phyloP scores from a whole-genome alignment of 2,113 vertebrate genomes.

The Merops nubicus region DNA sequence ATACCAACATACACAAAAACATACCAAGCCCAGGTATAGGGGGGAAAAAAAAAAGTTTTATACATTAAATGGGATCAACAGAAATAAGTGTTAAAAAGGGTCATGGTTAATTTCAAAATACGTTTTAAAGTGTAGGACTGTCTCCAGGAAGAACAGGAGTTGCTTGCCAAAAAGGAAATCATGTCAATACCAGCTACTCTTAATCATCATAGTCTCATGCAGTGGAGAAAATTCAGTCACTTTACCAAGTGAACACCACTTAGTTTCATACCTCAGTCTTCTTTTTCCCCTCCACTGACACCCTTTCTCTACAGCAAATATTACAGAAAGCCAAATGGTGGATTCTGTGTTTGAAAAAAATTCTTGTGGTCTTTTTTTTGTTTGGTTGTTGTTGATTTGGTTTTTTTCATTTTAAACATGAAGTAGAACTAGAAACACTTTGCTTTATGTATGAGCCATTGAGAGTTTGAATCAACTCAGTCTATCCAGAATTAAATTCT shows the following conservation, averaged over 20 bases:
- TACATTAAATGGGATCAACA: conserved; percentile 23
- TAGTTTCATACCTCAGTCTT: neutral
- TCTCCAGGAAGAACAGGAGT: conserved; percentile 31
- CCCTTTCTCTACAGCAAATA: neutral
- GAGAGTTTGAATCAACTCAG: neutral
- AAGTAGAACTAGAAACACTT: neutral
- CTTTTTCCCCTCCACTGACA: neutral
- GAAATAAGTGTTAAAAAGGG: neutral
- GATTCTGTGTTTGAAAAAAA: neutral
- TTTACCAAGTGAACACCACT: neutral
- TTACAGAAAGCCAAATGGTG: neutral
- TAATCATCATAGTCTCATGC: neutral
- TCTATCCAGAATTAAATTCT: neutral
- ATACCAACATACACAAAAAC: neutral
- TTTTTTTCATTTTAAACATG: neutral
- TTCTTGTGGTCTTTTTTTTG: neutral
- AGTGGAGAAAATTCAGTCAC: conserved; percentile 11
- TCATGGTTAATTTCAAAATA: neutral
- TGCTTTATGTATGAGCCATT: neutral
- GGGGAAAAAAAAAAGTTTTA: neutral
- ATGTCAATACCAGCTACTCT: neutral
- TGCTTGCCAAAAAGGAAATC: conserved; percentile 35
- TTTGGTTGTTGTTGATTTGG: neutral
- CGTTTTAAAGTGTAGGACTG: neutral
- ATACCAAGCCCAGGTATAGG: neutral